Evolutionary conservation across 2,888 invertebrate species (phyloP), one percentile per base, ranked within the genome.

Genomic region (Amblyjoppa fuscipennis): DNA sequence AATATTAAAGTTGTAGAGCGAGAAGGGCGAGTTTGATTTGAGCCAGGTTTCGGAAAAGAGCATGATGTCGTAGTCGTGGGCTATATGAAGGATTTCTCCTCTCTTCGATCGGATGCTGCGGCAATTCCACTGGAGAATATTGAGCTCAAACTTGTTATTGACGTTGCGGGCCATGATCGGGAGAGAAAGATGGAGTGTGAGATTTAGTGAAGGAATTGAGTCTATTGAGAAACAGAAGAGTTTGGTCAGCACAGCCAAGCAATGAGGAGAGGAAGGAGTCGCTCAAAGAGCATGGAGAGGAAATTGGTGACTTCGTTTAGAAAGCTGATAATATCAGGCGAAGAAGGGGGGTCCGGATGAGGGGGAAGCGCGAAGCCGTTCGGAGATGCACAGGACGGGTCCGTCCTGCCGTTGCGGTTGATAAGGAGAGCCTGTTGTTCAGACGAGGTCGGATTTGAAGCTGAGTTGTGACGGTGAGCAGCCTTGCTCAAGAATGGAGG

Each of bases 51-150:
- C 80, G n/a, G 73, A 45, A 2, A 81, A 59, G 0, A 81, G 38
- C 28, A 81, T 73, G 7, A 81, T 16, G 13, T 81, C 80, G 16
- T 73, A 73, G 0, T 81, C 38, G 2, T 64, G 49, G 0, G 73
- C 77, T 5, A 86, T 51, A 3, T 53, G 6, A 1, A 34, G 51
- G 9, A 86, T 25, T 1, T 66, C 66, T 1, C n/a, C 34, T 49
- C 45, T 45, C 3, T 74, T 51, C 9, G 71, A 53, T 16, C 9
- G 28, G 5, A 75, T 70, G 25, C 75, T 75, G 0, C 20, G 34
- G 64, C 81, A 66, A 41, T 77, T 79, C 82, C 85, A 83, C 41
- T 85, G 85, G 0, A 85, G 75, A 5, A 85, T 83, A 3, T 78
- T 74, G 56, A 56, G 7, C 2, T 25, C 56, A 7, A 81, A 31